Conservation (phyloP, 2,113 vertebrate genomes). For the Petromus typicus region DNA sequence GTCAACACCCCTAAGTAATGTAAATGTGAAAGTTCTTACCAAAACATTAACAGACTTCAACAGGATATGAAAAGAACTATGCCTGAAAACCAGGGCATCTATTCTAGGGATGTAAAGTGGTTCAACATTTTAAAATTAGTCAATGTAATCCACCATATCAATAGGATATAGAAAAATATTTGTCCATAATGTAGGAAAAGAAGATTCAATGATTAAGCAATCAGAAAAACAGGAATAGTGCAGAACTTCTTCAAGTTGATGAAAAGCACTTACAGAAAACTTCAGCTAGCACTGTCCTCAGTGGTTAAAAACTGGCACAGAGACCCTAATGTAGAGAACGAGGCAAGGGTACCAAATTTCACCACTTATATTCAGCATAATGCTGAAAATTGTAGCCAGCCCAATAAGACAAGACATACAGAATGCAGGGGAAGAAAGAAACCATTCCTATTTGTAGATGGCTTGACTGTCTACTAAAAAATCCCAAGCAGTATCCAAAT, state of each 20-base stretch:
- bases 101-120: background rate
- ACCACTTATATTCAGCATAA: background rate
- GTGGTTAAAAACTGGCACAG: background rate
- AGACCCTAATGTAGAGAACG: background rate
- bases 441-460: background rate
- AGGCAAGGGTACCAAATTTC: background rate
- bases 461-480: background rate
- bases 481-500: background rate
- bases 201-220: conserved; percentile 5
- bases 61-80: background rate
- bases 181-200: background rate
- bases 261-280: background rate
- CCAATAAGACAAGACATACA: background rate
- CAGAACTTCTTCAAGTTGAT: background rate
- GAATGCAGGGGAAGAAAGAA: conserved; percentile 30
- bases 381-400: background rate
- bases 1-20: background rate
- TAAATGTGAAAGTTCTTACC: conserved; percentile 3
- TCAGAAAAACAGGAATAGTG: conserved; percentile 6
- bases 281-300: background rate
- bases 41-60: conserved; percentile 10
- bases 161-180: background rate
- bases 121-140: background rate
- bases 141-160: background rate
- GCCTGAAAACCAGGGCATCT: background rate